Evolutionary conservation across 2,888 invertebrate genomes (phyloP), one percentile per base, ranked within the genome.

Genomic region (Nemotelus pantherinus): DNA sequence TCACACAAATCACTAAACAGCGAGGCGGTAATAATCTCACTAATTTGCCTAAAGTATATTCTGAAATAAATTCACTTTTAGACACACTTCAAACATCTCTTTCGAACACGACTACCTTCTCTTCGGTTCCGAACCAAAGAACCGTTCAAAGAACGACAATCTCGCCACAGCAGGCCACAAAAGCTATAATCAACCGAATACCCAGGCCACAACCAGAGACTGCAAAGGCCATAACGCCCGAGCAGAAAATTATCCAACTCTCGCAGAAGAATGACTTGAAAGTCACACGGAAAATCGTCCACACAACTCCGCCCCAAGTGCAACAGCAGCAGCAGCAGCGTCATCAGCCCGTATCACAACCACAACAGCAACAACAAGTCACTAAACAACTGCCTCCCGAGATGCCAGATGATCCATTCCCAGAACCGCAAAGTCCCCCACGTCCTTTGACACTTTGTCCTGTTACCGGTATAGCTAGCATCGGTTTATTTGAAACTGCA

Each of bases 401-500:
- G 47, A 48, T 77, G 45, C 5, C 70, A n/a, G 79, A 79, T 3
- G 91, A 91, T 84, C 92, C 92, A 80, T 84, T 91, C 80, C 89
- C 89, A 81, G 92, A 92, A 84, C 89, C 89, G 82, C 92, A 90
- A 10, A 91, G 91, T 83, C 93, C 93, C 41, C 91, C 91, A 7
- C 89, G 91, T 78, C 91, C 91, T 76, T 90, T 93, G 76, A 92
- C 93, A 65, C 88, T 95, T 80, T 94, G 94, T 83, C 93, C 93
- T 1, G 86, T 90, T 25, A 92, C 92, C 2, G 92, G 92, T 76
- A 83, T 84, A 76, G 25, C 25, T 25, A 25, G 25, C 25, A 25
- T 25, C 25, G 25, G 25, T 25, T 81, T 82, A 41, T 77, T 71
- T n/a, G 9, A 45, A 0, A 65, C 1, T 25, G 25, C 1, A 25